Evolutionary conservation across 1,140 invertebrate species (phyloP).

Genomic region (Cherax destructor): DNA sequence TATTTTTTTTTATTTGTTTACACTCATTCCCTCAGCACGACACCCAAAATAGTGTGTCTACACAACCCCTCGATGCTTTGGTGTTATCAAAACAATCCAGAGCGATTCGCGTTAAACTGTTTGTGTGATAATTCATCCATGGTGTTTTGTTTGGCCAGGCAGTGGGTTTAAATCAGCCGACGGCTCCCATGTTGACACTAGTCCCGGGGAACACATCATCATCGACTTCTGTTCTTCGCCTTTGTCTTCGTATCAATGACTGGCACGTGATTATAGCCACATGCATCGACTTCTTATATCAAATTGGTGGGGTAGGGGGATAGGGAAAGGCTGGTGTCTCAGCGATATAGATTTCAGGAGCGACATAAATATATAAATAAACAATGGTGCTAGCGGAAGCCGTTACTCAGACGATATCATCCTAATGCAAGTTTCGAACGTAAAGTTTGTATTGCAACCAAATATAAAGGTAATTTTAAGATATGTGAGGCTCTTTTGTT

Average conservation of each 20-base stretch:
- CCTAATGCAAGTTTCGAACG: background rate
- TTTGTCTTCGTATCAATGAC: background rate
- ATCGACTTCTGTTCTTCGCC: background rate
- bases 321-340: no score
- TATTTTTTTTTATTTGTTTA: no score
- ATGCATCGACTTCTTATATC: background rate
- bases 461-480: no score
- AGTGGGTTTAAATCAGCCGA: constrained; percentile 7
- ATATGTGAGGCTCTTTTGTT: no score
- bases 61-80: background rate
- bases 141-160: constrained; percentile 54
- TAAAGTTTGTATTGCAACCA: no score
- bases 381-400: background rate
- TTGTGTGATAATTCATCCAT: constrained; percentile 48
- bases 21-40: background rate
- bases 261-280: background rate
- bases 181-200: constrained; percentile 33
- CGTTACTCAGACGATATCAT: background rate
- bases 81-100: constrained; percentile 26
- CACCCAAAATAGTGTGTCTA: background rate
- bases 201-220: constrained; percentile 23
- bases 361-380: background rate
- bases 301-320: background rate
- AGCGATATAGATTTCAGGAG: background rate
- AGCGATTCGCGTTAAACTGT: constrained; percentile 50